Percentiles rank a stretch among this genome's conserved stretches.
phyloP scores from a whole-genome alignment of 2,888 invertebrate species.

The Linyphia triangularis region DNA sequence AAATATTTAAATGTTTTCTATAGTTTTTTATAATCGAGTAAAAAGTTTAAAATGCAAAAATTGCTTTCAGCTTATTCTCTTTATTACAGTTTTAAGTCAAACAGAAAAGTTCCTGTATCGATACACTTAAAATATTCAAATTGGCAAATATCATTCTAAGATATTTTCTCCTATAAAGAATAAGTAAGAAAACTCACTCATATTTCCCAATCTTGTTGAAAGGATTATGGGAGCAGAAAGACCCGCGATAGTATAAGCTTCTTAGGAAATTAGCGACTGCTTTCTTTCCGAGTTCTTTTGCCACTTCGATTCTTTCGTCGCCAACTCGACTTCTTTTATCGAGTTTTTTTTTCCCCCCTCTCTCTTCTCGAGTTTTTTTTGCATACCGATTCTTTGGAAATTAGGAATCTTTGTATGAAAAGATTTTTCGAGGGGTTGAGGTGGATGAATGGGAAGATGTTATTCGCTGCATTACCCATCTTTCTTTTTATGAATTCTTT shows the following conservation, averaged over 20 bases:
- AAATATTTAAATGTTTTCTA: too few relatives aligned
- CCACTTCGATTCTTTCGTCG: slow-evolving; percentile 29
- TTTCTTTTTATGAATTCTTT: too few relatives aligned
- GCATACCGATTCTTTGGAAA: slow-evolving; percentile 25
- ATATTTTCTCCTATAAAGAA: not conserved
- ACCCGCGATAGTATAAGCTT: slow-evolving; percentile 25
- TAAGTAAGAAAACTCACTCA: too few relatives aligned
- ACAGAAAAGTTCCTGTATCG: not conserved
- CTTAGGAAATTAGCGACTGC: slow-evolving; percentile 39
- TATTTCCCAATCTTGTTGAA: not conserved
- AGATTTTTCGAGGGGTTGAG: slow-evolving; percentile 12
- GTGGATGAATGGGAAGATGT: not conserved
- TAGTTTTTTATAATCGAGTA: too few relatives aligned
- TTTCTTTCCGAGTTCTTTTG: slow-evolving; percentile 6
- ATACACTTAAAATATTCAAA: slow-evolving; percentile 41
- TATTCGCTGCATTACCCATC: slow-evolving; percentile 2
- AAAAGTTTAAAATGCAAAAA: too few relatives aligned
- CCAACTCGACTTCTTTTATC: not conserved
- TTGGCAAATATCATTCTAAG: slow-evolving; percentile 40
- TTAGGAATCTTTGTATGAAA: slow-evolving; percentile 24
- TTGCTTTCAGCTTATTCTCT: not conserved
- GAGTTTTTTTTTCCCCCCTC: not conserved
- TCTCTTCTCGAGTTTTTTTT: not conserved
- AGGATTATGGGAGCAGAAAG: slow-evolving; percentile 14
- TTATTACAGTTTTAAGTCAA: not conserved